A percentile compares a stretch with the other conserved stretches of the same genome.
Conservation (phyloP, 1,140 invertebrate genomes). For the Meloidogyne floridensis region DNA sequence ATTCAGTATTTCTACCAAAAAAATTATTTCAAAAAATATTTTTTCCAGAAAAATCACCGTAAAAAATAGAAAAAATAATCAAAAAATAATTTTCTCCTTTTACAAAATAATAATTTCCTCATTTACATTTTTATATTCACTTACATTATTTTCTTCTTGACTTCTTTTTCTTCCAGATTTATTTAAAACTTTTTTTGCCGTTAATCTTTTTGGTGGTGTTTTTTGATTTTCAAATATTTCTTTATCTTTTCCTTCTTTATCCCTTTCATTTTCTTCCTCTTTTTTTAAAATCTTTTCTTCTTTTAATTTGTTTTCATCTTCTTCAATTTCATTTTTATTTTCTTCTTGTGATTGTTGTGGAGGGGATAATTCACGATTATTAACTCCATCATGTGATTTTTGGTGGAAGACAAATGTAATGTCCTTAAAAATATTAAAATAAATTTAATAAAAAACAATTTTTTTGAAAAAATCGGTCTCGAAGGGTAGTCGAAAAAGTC, state of each 20-base stretch:
- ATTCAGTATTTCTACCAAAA: too few species aligned
- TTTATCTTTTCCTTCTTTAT: conserved; percentile 14
- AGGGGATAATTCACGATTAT: conserved; percentile 32
- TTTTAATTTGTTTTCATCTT: neutral
- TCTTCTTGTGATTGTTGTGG: neutral
- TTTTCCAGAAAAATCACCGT: neutral
- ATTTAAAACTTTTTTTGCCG: neutral
- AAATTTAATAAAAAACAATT: neutral
- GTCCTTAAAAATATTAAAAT: conserved; percentile 7
- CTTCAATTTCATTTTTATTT: neutral
- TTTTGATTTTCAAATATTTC: neutral
- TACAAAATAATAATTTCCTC: conserved; percentile 4
- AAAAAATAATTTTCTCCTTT: conserved; percentile 18
- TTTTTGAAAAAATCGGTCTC: too few species aligned
- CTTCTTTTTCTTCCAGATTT: conserved; percentile 20
- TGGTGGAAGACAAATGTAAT: conserved; percentile 91
- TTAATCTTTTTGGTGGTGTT: conserved; percentile 9
- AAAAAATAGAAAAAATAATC: neutral
- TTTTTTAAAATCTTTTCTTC: neutral
- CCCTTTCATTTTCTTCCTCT: neutral
- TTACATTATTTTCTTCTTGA: conserved; percentile 10
- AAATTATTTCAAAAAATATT: too few species aligned
- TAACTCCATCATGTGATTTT: conserved; percentile 60
- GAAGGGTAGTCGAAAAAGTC: too few species aligned
- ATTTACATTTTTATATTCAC: neutral